Evolutionary conservation across 2,797 vertebrate species (phyloP), one percentile per base, ranked within the genome.

Genomic region (Urocyon cinereoargenteus): DNA sequence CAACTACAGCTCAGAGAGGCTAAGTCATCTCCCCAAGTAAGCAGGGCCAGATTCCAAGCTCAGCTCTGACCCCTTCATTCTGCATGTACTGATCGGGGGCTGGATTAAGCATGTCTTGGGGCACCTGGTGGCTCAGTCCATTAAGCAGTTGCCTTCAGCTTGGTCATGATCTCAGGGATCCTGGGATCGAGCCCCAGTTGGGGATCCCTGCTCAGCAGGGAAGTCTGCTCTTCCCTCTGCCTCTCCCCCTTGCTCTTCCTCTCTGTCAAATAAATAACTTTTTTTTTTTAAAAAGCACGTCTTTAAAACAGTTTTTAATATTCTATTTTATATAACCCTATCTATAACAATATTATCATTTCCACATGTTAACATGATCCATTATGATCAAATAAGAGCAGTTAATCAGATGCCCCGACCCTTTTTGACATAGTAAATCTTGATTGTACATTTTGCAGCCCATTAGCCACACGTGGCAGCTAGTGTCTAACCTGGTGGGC

Each of bases 271-370:
- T 70, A 70, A 70, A 66, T 66, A 68, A 68, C 14, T 66, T 18
- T 66, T 16, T 64, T 31, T 66, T 64, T 16, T n/a, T 19, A 31
- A 66, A 68, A 34, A 73, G 22, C 36, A 45, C 7, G 70, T 45
- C 70, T 73, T 72, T 40, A 26, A 11, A 75, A 53, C 24, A 18
- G 0, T 8, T 26, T n/a, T 11, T 2, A 88, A 26, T 90, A 4
- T 57, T 85, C 22, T 90, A 68, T 90, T 78, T 94, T 77, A 57
- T 78, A 85, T 59, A 90, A 90, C 31, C 31, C 18, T 68, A 49
- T 70, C 59, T 40, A 28, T 34, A 53, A 78, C 51, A 66, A 94
- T 77, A 51, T 31, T 68, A 51, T 55, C 57, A 72, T 59, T 90
- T 51, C 31, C 84, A 77, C 51, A 68, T 77, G 31, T 66, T 45